phyloP scores from a whole-genome alignment of 2,113 vertebrate species.

The Reinhardtius hippoglossoides region DNA sequence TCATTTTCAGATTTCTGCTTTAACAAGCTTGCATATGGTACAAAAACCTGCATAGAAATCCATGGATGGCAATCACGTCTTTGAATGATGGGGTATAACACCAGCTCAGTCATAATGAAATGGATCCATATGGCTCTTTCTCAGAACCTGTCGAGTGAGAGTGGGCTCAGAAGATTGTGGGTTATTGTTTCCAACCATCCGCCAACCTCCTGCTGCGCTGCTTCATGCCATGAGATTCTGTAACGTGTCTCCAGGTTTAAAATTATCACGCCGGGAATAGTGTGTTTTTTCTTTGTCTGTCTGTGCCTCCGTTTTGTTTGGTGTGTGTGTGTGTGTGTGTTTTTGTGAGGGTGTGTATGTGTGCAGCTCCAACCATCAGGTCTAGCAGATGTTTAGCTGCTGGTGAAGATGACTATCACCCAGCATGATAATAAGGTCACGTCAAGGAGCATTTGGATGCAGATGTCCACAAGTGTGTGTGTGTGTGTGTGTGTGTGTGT shows the following conservation, averaged over 20 bases:
- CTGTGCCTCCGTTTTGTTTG: neutral
- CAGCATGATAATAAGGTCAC: constrained; percentile 65
- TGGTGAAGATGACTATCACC: constrained; percentile 51
- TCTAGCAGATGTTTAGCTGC: constrained; percentile 67
- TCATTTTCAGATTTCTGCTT: neutral
- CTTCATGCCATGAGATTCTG: constrained; percentile 1
- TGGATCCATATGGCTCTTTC: constrained; percentile 19
- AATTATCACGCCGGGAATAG: constrained; percentile 15
- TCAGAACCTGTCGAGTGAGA: constrained; percentile 2
- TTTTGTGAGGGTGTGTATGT: constrained; percentile 3
- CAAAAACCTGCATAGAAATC: neutral
- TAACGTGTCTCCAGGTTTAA: constrained; percentile 20
- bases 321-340: constrained; percentile 1
- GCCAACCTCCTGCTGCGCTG: neutral
- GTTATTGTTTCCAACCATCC: constrained; percentile 20
- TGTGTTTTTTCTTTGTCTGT: constrained; percentile 1
- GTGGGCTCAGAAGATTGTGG: constrained; percentile 2
- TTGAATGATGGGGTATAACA: neutral
- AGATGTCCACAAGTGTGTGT: constrained; percentile 49
- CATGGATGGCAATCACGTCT: neutral
- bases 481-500: constrained; percentile 32
- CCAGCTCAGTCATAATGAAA: constrained; percentile 5
- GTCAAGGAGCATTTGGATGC: constrained; percentile 54
- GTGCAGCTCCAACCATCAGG: constrained; percentile 34
- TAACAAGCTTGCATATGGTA: neutral